A percentile compares a stretch with the other conserved stretches of the same genome.
Evolutionary conservation across 2,797 vertebrate genomes (phyloP).

Genomic region (Scleropages formosus): DNA sequence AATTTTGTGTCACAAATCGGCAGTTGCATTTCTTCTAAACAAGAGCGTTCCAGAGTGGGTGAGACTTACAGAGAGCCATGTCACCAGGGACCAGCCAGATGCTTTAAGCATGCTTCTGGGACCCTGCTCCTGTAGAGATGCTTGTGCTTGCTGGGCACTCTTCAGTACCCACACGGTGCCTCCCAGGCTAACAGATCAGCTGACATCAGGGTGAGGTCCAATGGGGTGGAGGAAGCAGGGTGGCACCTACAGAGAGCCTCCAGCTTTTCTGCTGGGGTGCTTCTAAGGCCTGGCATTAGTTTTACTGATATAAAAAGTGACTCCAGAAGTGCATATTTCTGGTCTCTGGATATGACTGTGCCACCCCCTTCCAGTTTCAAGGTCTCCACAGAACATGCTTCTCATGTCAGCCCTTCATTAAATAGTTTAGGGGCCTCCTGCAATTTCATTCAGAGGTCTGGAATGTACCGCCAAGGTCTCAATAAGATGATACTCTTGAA

Average conservation of each 20-base stretch:
- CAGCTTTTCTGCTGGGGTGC: constrained; percentile 27
- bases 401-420: neutral
- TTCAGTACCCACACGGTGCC: neutral
- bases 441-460: neutral
- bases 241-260: constrained; percentile 43
- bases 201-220: neutral
- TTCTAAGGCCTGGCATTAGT: constrained; percentile 38
- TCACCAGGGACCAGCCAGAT: neutral
- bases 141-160: neutral
- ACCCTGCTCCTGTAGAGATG: neutral
- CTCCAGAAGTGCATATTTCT: neutral
- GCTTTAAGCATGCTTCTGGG: neutral
- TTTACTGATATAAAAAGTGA: constrained; percentile 30
- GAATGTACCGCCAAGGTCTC: neutral
- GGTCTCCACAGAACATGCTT: neutral
- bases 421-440: constrained; percentile 5
- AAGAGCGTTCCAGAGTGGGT: neutral
- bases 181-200: constrained; percentile 16
- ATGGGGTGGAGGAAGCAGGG: neutral
- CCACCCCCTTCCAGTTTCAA: neutral
- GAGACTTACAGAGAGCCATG: neutral
- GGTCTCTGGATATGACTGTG: neutral
- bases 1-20: constrained; percentile 24
- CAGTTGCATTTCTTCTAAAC: neutral
- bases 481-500: neutral